A percentile compares a stretch with the other conserved stretches of the same genome.
phyloP scores from a whole-genome alignment of 2,888 invertebrate species.

The Drosophila barbarae region DNA sequence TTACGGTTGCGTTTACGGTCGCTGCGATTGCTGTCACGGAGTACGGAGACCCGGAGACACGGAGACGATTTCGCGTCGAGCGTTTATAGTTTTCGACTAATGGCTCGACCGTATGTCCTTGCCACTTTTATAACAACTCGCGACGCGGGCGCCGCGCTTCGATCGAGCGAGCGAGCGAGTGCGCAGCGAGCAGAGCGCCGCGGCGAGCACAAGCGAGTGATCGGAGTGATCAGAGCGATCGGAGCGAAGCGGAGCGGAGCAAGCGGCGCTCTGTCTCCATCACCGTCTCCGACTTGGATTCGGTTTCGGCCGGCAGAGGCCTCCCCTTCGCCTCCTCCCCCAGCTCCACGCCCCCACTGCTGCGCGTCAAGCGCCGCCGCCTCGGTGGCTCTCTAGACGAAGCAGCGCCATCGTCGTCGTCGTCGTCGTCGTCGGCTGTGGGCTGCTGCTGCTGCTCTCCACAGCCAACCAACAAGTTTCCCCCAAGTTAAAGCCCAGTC shows the following conservation, averaged over 20 bases:
- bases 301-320: slow-evolving; percentile 20
- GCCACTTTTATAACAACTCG: slow-evolving; percentile 80
- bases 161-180: slow-evolving; percentile 63
- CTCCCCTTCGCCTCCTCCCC: background rate
- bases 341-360: slow-evolving; percentile 2
- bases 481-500: slow-evolving; percentile 1
- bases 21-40: slow-evolving; percentile 7
- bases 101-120: slow-evolving; percentile 80
- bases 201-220: slow-evolving; percentile 61
- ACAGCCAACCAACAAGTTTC: slow-evolving; percentile 8
- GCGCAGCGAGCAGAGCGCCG: slow-evolving; percentile 28
- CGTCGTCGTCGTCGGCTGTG: too few species aligned
- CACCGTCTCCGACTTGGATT: slow-evolving; percentile 11
- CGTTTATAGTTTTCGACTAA: slow-evolving; percentile 80
- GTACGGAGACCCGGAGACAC: slow-evolving; percentile 56
- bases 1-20: background rate
- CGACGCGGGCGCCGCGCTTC: slow-evolving; percentile 54
- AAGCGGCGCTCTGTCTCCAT: slow-evolving; percentile 17
- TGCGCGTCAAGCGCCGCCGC: slow-evolving; percentile 1
- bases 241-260: slow-evolving; percentile 21
- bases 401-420: slow-evolving; percentile 3
- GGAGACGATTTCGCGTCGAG: slow-evolving; percentile 78
- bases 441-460: slow-evolving; percentile 1
- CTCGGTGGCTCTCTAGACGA: slow-evolving; percentile 9
- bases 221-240: slow-evolving; percentile 44